Percentiles rank a stretch among this genome's conserved stretches.
phyloP scores from a whole-genome alignment of 2,888 invertebrate genomes.

The Elgonia sp. region DNA sequence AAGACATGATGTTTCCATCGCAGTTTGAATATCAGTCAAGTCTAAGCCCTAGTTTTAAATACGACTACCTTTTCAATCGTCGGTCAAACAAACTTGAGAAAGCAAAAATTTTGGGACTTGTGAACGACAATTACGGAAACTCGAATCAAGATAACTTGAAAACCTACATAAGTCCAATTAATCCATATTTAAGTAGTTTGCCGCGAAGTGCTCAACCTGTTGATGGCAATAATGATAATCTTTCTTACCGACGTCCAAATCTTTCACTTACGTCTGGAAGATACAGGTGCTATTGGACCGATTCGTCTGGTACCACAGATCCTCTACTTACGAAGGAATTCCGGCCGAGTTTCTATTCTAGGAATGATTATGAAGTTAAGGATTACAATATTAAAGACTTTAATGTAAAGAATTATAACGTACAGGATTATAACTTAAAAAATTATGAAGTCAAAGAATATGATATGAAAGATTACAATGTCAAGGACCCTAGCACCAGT shows the following conservation, averaged over 20 bases:
- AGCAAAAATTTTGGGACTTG: constrained; percentile 26
- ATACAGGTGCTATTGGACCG: constrained; percentile 65
- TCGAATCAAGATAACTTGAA: constrained; percentile 43
- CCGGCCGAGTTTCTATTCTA: constrained; percentile 33
- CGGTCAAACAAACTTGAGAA: constrained; percentile 65
- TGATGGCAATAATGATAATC: constrained; percentile 50
- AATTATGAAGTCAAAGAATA: background rate
- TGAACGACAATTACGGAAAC: constrained; percentile 45
- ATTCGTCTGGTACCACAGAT: constrained; percentile 33
- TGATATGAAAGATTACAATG: constrained; percentile 14
- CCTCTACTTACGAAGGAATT: constrained; percentile 43
- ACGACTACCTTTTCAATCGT: constrained; percentile 65
- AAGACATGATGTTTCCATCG: constrained; percentile 48
- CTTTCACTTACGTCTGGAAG: constrained; percentile 33
- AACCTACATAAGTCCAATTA: constrained; percentile 10
- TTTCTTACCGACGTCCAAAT: constrained; percentile 42
- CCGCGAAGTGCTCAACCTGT: constrained; percentile 33
- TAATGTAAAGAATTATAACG: constrained; percentile 27
- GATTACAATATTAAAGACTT: constrained; percentile 44
- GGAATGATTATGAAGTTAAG: constrained; percentile 36
- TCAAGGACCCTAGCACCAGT: constrained; percentile 12
- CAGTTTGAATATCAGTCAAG: constrained; percentile 53
- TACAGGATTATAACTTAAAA: constrained; percentile 22
- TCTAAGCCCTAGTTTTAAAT: constrained; percentile 49
- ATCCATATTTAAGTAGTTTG: constrained; percentile 18